These are phyloP conservation scores for Sphaerophoria rueppellii DNA, from an alignment of 2,888 invertebrate species.

Conservation along the genomic window DNA sequence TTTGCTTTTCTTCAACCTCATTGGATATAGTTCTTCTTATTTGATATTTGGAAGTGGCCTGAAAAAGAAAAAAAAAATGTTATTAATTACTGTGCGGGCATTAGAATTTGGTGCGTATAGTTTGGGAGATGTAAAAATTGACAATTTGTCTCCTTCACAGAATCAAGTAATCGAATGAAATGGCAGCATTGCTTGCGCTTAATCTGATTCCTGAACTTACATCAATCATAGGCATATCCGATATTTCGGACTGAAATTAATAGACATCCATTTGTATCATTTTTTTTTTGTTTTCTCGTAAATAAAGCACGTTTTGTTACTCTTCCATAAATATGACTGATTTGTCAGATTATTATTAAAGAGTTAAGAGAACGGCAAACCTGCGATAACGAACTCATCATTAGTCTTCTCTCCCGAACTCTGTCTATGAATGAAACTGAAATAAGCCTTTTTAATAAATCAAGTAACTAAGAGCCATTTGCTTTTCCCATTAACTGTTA, in stretches of 20 bases:
- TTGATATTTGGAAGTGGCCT: not conserved
- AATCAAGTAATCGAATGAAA: no score
- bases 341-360: not conserved
- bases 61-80: not conserved
- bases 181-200: no score
- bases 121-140: no score
- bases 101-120: no score
- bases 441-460: constrained; percentile 21
- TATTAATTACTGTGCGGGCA: no score
- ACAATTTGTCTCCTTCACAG: no score
- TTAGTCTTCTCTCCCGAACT: not conserved
- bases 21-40: not conserved
- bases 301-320: not conserved
- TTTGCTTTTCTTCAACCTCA: constrained; percentile 30
- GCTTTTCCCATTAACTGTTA: constrained; percentile 10
- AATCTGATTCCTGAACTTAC: no score
- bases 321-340: not conserved
- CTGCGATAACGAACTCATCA: not conserved
- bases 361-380: no score
- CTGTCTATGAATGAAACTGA: constrained; percentile 9
- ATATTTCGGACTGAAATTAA: no score
- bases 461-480: constrained; percentile 19
- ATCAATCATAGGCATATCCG: no score
- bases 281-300: not conserved
- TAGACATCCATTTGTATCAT: no score